Conservation (phyloP, 1,140 invertebrate genomes). For the Hylaeus anthracinus region DNA sequence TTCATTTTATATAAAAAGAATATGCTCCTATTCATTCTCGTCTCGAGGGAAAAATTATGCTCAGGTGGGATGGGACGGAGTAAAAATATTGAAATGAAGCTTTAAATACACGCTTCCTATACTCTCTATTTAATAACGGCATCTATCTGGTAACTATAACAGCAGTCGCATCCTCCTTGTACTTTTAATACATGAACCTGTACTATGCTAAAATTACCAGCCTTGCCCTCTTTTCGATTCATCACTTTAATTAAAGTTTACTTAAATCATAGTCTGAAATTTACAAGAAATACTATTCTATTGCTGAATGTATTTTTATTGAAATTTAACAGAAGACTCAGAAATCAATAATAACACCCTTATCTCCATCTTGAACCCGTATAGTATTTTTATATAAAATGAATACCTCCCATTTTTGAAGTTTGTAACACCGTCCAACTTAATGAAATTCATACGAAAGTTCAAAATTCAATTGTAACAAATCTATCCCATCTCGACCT, state of each 20-base stretch:
- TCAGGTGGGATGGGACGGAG: background rate
- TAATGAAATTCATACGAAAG: no score
- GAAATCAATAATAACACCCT: no score
- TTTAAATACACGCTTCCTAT: constrained; percentile 9
- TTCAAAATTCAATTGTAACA: no score
- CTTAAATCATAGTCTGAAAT: no score
- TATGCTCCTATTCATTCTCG: background rate
- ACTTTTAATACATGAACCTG: background rate
- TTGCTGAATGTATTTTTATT: no score
- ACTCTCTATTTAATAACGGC: constrained; percentile 1
- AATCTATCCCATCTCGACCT: no score
- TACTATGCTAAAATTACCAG: constrained; percentile 5
- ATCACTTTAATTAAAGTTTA: background rate
- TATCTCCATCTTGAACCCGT: no score
- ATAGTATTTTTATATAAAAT: no score
- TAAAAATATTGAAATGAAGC: constrained; percentile 7
- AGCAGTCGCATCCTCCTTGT: background rate
- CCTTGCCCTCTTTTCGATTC: background rate
- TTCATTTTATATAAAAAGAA: background rate
- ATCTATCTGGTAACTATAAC: constrained; percentile 9
- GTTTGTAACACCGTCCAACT: no score
- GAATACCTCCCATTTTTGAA: no score
- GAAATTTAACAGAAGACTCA: no score
- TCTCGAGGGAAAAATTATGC: background rate
- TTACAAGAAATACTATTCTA: no score